Percentiles rank a stretch among this genome's conserved stretches.
These are phyloP conservation scores for Acrossocheilus wenchowensis DNA, from an alignment of 2,797 vertebrate species.

Conservation along the genomic window DNA sequence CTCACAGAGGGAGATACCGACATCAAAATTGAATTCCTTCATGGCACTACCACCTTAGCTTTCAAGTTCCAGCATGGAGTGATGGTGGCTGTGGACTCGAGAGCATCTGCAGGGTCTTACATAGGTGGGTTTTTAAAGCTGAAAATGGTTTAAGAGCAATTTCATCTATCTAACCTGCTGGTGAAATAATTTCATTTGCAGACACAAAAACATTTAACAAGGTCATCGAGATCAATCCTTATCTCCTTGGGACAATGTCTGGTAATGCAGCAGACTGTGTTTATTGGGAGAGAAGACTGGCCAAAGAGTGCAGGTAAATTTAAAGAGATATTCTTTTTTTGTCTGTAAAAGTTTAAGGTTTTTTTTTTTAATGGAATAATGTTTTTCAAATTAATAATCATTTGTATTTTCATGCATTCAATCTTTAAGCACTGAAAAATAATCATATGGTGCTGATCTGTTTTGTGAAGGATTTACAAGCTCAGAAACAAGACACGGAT, in stretches of 20 bases:
- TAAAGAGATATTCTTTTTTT: too few species aligned
- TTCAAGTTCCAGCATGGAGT: constrained; percentile 78
- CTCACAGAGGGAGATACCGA: neutral
- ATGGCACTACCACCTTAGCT: constrained; percentile 73
- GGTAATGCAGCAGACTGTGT: constrained; percentile 75
- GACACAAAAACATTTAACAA: neutral
- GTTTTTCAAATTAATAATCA: too few species aligned
- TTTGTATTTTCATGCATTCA: too few species aligned
- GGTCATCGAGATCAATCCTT: constrained; percentile 80
- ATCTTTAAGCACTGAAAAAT: too few species aligned
- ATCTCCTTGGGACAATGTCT: constrained; percentile 79
- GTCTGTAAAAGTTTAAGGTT: too few species aligned
- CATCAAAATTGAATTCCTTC: neutral
- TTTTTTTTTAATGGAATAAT: too few species aligned
- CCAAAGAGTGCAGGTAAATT: constrained; percentile 80
- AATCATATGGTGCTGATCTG: neutral
- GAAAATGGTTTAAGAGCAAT: neutral
- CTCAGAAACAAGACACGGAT: constrained; percentile 64
- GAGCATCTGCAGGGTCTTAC: constrained; percentile 65
- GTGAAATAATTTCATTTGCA: neutral
- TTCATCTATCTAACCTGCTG: neutral
- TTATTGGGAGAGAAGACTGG: constrained; percentile 76
- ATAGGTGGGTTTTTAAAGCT: neutral
- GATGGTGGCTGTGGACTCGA: constrained; percentile 74
- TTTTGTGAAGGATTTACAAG: neutral